Percentiles rank a stretch among this genome's conserved stretches.
Conservation (phyloP, 64 coral and sea anemone genomes). For the Platygyra sinensis region DNA sequence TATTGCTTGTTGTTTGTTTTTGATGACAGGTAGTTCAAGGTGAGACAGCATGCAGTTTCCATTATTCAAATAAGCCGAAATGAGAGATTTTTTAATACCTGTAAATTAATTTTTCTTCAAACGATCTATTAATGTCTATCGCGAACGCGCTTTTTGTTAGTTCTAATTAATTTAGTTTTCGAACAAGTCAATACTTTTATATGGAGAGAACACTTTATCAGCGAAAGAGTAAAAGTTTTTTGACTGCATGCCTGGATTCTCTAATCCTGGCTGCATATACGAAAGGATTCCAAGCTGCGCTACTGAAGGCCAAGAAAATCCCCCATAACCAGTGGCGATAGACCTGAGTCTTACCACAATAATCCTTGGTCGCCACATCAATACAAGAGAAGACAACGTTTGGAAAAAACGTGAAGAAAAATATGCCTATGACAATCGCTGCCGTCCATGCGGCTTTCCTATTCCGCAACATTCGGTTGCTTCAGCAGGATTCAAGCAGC, state of each 20-base stretch:
- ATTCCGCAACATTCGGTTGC: constrained; percentile 27
- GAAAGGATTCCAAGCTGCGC: constrained; percentile 60
- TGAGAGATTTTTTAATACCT: too few species aligned
- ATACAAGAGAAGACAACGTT: constrained; percentile 57
- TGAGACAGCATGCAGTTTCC: too few species aligned
- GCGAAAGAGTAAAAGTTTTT: background rate
- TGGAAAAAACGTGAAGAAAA: constrained; percentile 52
- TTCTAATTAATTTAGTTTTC: too few species aligned
- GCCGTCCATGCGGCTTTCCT: constrained; percentile 54
- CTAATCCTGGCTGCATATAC: constrained; percentile 59
- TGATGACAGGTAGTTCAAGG: too few species aligned
- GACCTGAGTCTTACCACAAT: constrained; percentile 22
- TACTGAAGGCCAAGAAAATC: constrained; percentile 63
- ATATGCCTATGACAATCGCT: constrained; percentile 50
- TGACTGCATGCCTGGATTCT: constrained; percentile 43
- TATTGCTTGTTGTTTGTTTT: too few species aligned
- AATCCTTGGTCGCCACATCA: constrained; percentile 21
- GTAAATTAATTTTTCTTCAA: too few species aligned
- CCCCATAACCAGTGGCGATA: constrained; percentile 73
- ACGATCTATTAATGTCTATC: too few species aligned
- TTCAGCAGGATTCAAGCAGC: background rate
- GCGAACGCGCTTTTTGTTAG: too few species aligned
- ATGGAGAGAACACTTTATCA: background rate
- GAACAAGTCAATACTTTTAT: too few species aligned
- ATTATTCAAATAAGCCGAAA: too few species aligned